These are phyloP conservation scores for Lasiurus borealis DNA, from an alignment of 2,113 vertebrate species.

Conservation along the genomic window DNA sequence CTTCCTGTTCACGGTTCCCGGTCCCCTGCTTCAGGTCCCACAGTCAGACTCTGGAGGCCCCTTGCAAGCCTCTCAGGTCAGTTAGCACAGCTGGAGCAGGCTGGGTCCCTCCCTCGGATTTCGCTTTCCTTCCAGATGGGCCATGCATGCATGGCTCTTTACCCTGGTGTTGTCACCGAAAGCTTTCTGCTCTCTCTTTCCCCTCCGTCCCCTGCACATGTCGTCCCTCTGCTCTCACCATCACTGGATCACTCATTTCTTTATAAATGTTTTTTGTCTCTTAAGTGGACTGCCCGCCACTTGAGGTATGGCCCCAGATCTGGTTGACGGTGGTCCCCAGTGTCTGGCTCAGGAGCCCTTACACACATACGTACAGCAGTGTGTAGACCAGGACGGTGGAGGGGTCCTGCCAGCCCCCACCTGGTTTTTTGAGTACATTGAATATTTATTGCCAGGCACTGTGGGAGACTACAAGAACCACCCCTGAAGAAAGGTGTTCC, in stretches of 20 bases:
- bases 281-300: background rate
- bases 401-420: background rate
- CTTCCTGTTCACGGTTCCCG: background rate
- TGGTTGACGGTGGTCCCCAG: background rate
- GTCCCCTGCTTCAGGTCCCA: background rate
- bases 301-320: background rate
- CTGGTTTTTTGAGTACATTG: background rate
- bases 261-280: constrained; percentile 4
- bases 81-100: background rate
- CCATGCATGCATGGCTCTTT: rapidly evolving
- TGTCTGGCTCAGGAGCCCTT: background rate
- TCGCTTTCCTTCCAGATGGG: background rate
- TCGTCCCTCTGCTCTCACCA: background rate
- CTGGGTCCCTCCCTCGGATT: background rate
- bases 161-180: background rate
- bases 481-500: background rate
- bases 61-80: background rate
- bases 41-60: background rate
- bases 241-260: constrained; percentile 14
- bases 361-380: background rate
- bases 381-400: background rate
- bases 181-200: background rate
- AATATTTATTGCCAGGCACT: constrained; percentile 13
- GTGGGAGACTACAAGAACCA: background rate
- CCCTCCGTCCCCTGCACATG: background rate